Evolutionary conservation across 2,888 invertebrate species (phyloP).

Genomic region (Nineta flava): DNA sequence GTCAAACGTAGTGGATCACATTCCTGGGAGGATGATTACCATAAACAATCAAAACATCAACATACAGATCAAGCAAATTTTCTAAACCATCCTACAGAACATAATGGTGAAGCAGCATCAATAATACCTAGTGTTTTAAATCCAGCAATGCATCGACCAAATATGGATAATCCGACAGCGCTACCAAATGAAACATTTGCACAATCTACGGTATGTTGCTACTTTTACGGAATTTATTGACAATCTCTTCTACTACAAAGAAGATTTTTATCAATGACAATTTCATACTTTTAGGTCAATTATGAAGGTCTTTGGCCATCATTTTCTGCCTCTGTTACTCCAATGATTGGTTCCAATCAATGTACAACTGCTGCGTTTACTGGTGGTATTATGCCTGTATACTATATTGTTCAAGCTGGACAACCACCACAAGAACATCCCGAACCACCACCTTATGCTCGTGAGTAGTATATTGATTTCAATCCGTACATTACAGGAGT

Average conservation of each 20-base stretch:
- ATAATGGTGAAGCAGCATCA: background rate
- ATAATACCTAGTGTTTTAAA: background rate
- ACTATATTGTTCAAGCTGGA: constrained; percentile 32
- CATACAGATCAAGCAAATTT: constrained; percentile 17
- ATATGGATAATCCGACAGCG: background rate
- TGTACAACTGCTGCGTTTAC: constrained; percentile 20
- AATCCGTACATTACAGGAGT: too few relatives aligned
- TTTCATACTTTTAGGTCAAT: constrained; percentile 17
- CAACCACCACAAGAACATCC: constrained; percentile 19
- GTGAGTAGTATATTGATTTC: too few relatives aligned
- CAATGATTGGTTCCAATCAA: constrained; percentile 21
- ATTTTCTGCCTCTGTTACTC: constrained; percentile 34
- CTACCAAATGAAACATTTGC: background rate
- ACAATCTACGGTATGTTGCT: background rate
- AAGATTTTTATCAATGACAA: background rate
- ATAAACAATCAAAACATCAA: constrained; percentile 36
- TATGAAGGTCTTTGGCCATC: constrained; percentile 43
- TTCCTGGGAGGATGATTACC: constrained; percentile 41
- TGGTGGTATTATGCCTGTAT: constrained; percentile 32
- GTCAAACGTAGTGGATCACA: constrained; percentile 44
- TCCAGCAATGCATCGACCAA: background rate
- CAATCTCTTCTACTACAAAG: background rate
- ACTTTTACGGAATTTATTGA: background rate
- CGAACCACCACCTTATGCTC: constrained; percentile 14
- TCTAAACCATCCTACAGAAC: background rate